A percentile compares a stretch with the other conserved stretches of the same genome.
Evolutionary conservation across 2,797 vertebrate genomes (phyloP).

Genomic region (Glossophaga mutica): DNA sequence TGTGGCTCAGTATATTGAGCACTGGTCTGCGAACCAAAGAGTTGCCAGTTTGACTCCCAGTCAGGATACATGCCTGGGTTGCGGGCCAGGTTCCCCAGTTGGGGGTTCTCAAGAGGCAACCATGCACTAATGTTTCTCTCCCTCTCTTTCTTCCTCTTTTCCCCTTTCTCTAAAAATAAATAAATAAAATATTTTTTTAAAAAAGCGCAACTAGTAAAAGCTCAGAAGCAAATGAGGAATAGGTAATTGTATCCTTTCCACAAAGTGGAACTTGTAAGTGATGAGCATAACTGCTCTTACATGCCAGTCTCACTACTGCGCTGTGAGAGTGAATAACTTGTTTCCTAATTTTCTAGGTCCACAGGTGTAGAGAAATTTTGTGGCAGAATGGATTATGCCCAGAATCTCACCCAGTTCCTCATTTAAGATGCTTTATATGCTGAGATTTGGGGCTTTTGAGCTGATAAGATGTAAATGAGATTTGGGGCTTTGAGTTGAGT

Average conservation of each 20-base stretch:
- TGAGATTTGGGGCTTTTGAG: neutral
- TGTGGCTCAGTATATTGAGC: no score
- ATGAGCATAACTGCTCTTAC: neutral
- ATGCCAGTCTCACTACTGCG: neutral
- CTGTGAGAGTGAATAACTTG: neutral
- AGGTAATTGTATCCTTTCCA: neutral
- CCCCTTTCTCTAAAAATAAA: no score
- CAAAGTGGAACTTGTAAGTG: neutral
- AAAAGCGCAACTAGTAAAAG: neutral
- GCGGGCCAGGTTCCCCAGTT: no score
- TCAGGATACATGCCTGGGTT: no score
- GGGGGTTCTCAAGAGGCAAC: no score
- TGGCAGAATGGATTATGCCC: neutral
- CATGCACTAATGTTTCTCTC: no score
- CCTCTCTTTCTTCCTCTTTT: no score
- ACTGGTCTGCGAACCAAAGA: no score
- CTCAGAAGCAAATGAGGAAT: neutral
- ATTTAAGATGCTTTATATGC: neutral
- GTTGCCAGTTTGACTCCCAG: no score
- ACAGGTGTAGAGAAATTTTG: neutral
- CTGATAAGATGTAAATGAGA: neutral
- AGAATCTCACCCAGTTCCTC: neutral
- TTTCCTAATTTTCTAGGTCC: neutral
- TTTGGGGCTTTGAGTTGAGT: neutral
- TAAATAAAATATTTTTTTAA: no score